These are phyloP conservation scores for Eustalomyia histrio DNA, from an alignment of 2,888 invertebrate genomes.

Conservation along the genomic window DNA sequence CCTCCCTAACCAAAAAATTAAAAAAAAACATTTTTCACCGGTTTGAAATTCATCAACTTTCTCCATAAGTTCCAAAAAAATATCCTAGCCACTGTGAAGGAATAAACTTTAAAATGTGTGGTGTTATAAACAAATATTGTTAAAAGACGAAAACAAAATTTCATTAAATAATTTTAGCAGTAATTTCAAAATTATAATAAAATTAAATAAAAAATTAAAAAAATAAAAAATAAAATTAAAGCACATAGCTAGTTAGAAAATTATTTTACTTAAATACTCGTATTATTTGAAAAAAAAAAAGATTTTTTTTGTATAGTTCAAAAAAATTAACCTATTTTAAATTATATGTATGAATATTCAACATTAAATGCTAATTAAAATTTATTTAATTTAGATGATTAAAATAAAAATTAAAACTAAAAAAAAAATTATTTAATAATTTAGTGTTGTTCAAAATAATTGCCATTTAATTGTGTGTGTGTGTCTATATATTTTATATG, in stretches of 20 bases:
- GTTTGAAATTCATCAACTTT: no score
- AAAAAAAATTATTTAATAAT: neutral
- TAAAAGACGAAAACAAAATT: no score
- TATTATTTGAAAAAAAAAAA: neutral
- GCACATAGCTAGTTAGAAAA: neutral
- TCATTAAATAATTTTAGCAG: no score
- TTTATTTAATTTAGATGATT: neutral
- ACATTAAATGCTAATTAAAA: neutral
- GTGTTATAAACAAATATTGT: no score
- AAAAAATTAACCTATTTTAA: neutral
- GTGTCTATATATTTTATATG: slow-evolving; percentile 29
- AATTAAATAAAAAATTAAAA: no score
- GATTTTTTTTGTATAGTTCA: neutral
- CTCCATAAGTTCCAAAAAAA: no score
- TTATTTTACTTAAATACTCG: neutral
- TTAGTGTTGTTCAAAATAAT: neutral
- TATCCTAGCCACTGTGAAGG: no score
- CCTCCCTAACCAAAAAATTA: no score
- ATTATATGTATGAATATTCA: neutral
- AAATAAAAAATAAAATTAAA: neutral
- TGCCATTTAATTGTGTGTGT: slow-evolving; percentile 32
- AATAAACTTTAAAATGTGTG: no score
- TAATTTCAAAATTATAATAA: neutral
- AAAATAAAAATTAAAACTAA: no score
- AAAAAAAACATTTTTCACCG: no score